These are phyloP conservation scores for Macrophya alboannulata DNA, from an alignment of 2,888 invertebrate genomes.

Conservation along the genomic window DNA sequence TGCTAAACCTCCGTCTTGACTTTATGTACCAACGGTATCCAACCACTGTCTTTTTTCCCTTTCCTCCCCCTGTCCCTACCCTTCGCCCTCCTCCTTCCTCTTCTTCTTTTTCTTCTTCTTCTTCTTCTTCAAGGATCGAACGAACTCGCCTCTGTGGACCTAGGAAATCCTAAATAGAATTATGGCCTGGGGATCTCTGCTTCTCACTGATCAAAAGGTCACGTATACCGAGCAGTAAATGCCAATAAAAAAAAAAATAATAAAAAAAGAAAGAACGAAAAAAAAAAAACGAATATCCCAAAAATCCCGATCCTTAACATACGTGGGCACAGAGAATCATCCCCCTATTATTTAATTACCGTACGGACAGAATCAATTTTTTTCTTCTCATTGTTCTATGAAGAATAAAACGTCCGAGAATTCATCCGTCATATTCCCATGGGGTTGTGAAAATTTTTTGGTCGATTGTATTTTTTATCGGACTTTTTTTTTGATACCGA, in stretches of 20 bases:
- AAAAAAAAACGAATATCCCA: background rate
- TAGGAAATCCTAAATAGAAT: constrained; percentile 49
- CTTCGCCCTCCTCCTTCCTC: background rate
- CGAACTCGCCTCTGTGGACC: constrained; percentile 22
- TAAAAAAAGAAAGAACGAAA: background rate
- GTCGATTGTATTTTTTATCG: background rate
- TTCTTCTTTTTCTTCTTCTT: background rate
- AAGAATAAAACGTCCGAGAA: too few species aligned
- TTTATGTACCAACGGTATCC: constrained; percentile 24
- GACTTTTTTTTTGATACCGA: background rate
- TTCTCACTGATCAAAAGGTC: constrained; percentile 48
- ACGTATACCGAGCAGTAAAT: constrained; percentile 37
- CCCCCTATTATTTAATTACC: background rate
- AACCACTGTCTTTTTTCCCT: background rate
- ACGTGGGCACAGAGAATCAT: background rate
- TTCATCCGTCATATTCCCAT: too few species aligned
- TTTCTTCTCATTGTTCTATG: background rate
- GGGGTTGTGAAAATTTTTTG: background rate
- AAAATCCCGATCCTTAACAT: background rate
- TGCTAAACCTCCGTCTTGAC: constrained; percentile 35
- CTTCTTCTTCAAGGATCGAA: background rate
- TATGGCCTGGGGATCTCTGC: constrained; percentile 18
- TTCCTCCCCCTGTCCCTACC: background rate
- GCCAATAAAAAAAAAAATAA: constrained; percentile 1
- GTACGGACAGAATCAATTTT: background rate